Evolutionary conservation across 2,888 invertebrate species (phyloP), one percentile per base, ranked within the genome.

Genomic region (Euzetes globulus): DNA sequence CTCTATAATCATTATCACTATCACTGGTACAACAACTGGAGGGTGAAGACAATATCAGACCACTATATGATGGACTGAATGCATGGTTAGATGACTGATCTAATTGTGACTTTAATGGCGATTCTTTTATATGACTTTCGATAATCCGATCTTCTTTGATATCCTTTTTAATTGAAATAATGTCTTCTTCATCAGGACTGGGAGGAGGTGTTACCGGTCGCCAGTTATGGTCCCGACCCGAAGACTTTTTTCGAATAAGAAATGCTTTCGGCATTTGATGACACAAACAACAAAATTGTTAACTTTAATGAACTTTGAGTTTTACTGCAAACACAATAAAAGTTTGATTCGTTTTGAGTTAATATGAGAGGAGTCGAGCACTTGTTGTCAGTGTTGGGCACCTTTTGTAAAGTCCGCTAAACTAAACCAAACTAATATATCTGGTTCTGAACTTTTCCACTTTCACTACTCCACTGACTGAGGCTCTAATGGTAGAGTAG

Each of bases 201-300:
- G 76, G 74, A 45, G 76, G 76, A 60, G 76, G 76, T 47, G 76
- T 76, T 1, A 74, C 76, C 9, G 76, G 76, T 37, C 74, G 19
- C 76, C 76, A 76, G 45, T 1, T 41, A 41, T 74, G 74, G 47
- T 63, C 52, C 7, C 72, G 19, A 7, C 41, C 47, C 17, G 25
- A 60, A 11, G 22, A n/a, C 19, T 77, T 72, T 29, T 76, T 76
- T 11, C 76, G 75, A 41, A 77, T 75, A 11, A 77, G 74, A 75
- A 77, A 77, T 17, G 75, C 77, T 75, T 77, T 77, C 33, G 77
- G 77, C 77, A 77, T 77, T 33, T 9, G 25, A 6, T n/a, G n/a
- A n/a, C 7, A 37, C 6, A 27, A n/a, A 27, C 58, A 50, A 50
- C 19, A n/a, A 41, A 4, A 41, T 1, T 41, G 41, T 13, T 13